phyloP scores from a whole-genome alignment of 92 coral and sea anemone species.

The Phenganax marumi region DNA sequence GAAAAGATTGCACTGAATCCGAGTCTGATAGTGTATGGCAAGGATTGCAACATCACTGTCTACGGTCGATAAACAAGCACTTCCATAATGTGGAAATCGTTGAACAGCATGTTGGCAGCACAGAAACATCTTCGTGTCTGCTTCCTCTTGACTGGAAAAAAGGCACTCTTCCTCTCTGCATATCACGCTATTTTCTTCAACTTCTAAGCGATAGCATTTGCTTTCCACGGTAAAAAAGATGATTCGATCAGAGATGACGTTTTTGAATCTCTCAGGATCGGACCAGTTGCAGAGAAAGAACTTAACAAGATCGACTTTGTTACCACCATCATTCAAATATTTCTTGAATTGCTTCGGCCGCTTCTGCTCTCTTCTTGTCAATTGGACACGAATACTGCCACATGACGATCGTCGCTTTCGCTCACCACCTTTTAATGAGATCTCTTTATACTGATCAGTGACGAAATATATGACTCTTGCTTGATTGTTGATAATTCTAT shows the following conservation, averaged over 20 bases:
- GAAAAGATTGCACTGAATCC: background rate
- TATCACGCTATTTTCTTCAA: background rate
- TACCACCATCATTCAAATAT: conserved; percentile 9
- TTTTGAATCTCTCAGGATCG: conserved; percentile 6
- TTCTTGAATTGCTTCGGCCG: conserved; percentile 24
- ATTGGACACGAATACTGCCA: conserved; percentile 21
- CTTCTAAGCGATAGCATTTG: conserved; percentile 20
- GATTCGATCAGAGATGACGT: conserved; percentile 17
- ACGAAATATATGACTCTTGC: conserved; percentile 18
- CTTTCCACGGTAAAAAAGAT: conserved; percentile 11
- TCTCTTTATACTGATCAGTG: conserved; percentile 9
- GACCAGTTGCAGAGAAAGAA: conserved; percentile 11
- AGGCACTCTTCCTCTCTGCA: conserved; percentile 15
- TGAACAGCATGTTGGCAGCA: background rate
- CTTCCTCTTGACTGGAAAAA: conserved; percentile 10
- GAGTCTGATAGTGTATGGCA: background rate
- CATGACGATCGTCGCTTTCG: conserved; percentile 7
- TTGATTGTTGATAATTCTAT: background rate
- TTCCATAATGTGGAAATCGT: conserved; percentile 1
- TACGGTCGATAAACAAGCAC: no score
- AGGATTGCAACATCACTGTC: no score
- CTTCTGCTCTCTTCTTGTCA: conserved; percentile 24
- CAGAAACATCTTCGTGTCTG: no score
- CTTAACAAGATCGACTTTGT: conserved; percentile 24
- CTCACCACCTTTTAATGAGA: conserved; percentile 1